Conservation (phyloP, 2,888 invertebrate genomes). For the Sminthurinus aureus region DNA sequence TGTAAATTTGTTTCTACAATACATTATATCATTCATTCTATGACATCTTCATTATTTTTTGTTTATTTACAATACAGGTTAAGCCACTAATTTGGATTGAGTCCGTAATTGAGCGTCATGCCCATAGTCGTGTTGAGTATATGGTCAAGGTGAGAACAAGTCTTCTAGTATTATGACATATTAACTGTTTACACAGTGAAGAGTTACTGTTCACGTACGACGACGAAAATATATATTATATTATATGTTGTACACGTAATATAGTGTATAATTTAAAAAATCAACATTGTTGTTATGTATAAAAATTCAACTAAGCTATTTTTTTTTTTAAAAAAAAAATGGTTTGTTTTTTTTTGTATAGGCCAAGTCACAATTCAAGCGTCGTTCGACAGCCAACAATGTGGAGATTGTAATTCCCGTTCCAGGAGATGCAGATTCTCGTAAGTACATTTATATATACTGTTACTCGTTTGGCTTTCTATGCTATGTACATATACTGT, state of each 20-base stretch:
- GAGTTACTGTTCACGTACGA: too few relatives aligned
- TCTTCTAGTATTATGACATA: too few relatives aligned
- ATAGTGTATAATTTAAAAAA: too few relatives aligned
- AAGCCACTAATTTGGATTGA: slow-evolving; percentile 99
- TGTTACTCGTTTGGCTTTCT: too few relatives aligned
- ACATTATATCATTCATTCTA: neutral
- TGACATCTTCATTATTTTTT: neutral
- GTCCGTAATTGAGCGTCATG: slow-evolving; percentile 96
- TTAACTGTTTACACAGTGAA: too few relatives aligned
- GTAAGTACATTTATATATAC: too few relatives aligned
- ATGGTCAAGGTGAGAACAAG: slow-evolving; percentile 76
- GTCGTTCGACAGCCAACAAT: slow-evolving; percentile 97
- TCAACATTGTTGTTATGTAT: too few relatives aligned
- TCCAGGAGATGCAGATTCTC: slow-evolving; percentile 96
- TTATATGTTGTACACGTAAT: too few relatives aligned
- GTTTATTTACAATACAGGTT: slow-evolving; percentile 63
- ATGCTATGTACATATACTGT: too few relatives aligned
- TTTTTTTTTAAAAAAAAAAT: too few relatives aligned
- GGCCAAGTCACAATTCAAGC: slow-evolving; percentile 97
- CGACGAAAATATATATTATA: too few relatives aligned
- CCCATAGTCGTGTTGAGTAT: slow-evolving; percentile 96
- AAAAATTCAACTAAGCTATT: too few relatives aligned
- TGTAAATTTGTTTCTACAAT: neutral
- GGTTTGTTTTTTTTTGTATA: slow-evolving; percentile 64
- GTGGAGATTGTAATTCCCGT: slow-evolving; percentile 97